A percentile compares a stretch with the other conserved stretches of the same genome.
phyloP scores from a whole-genome alignment of 1,140 invertebrate genomes.

The Pygmarrhopalites habei region DNA sequence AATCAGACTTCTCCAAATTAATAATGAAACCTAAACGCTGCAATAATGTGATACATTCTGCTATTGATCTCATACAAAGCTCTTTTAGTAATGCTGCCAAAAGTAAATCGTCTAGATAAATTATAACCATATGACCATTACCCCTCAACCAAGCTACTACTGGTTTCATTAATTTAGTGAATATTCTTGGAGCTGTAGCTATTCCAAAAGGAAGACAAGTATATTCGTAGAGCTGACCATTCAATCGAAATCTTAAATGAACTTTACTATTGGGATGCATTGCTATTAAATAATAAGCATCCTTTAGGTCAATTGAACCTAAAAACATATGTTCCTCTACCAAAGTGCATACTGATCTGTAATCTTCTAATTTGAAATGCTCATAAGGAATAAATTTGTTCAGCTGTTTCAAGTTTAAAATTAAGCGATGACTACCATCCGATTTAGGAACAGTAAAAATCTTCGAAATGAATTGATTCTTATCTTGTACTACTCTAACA shows the following conservation, averaged over 20 bases:
- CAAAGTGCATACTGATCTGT: conserved; percentile 1
- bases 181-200: conserved; percentile 4
- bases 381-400: conserved; percentile 8
- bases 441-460: conserved; percentile 11
- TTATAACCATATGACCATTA: too few species aligned
- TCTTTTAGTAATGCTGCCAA: too few species aligned
- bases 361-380: conserved; percentile 33
- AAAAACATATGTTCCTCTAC: conserved; percentile 1
- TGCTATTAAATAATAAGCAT: conserved; percentile 4
- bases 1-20: not conserved
- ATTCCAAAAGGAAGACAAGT: conserved; percentile 18
- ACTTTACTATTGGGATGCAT: not conserved
- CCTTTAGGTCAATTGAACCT: not conserved
- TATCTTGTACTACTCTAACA: too few species aligned
- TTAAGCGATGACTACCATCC: conserved; percentile 9
- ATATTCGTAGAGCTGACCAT: conserved; percentile 5
- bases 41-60: not conserved
- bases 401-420: conserved; percentile 10
- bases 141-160: not conserved
- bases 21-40: not conserved
- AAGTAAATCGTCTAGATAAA: too few species aligned
- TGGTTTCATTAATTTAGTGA: conserved; percentile 17
- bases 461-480: not conserved
- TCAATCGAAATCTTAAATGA: conserved; percentile 18
- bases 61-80: too few species aligned